Evolutionary conservation across 2,888 invertebrate genomes (phyloP).

Genomic region (Autographa pulchrina): DNA sequence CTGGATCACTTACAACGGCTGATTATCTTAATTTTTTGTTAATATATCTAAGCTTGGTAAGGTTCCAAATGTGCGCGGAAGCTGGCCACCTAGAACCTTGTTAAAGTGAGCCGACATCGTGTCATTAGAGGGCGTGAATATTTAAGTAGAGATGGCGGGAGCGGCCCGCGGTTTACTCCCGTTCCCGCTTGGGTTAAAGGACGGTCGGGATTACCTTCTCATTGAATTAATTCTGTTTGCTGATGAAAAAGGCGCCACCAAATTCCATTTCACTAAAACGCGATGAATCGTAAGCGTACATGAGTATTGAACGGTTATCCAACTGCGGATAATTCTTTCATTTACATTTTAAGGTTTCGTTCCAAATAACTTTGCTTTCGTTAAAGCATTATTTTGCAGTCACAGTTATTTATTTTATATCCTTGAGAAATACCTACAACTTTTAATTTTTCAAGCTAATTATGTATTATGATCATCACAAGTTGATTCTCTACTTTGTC

Average conservation of each 20-base stretch:
- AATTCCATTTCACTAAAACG: conserved; percentile 65
- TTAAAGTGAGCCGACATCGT: conserved; percentile 78
- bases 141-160: conserved; percentile 82
- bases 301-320: conserved; percentile 24
- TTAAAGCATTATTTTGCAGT: not conserved
- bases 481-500: no score
- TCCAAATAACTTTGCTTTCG: not conserved
- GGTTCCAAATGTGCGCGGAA: conserved; percentile 59
- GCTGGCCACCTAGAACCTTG: conserved; percentile 74
- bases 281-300: conserved; percentile 57
- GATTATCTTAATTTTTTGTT: conserved; percentile 59
- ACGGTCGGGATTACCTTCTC: conserved; percentile 81
- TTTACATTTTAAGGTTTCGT: not conserved
- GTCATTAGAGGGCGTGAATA: conserved; percentile 87
- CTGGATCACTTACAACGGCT: conserved; percentile 49
- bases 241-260: conserved; percentile 75
- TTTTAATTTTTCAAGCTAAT: not conserved
- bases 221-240: conserved; percentile 82
- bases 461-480: no score
- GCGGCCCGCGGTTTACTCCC: conserved; percentile 75
- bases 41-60: conserved; percentile 48
- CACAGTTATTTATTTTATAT: not conserved
- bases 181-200: conserved; percentile 76
- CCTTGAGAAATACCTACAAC: not conserved
- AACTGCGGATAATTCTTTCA: conserved; percentile 16